phyloP scores from a whole-genome alignment of 2,113 vertebrate genomes.

The Speoplatyrhinus poulsoni region DNA sequence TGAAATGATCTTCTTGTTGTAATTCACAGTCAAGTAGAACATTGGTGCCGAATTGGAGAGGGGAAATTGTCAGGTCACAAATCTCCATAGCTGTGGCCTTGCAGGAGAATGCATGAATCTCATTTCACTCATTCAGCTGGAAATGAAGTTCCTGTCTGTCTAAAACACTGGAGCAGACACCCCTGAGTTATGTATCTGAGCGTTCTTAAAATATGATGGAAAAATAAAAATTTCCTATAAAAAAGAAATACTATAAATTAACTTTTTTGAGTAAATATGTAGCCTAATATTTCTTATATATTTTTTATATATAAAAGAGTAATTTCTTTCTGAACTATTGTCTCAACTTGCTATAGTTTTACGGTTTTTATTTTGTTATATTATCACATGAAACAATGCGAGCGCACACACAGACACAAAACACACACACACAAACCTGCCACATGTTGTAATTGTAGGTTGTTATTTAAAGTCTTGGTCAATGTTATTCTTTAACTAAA shows the following conservation, averaged over 20 bases:
- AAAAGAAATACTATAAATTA: constrained; percentile 17
- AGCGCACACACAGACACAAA: not conserved
- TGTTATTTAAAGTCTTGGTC: constrained; percentile 62
- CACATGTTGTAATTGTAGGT: constrained; percentile 54
- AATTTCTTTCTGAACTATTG: no score
- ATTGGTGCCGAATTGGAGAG: constrained; percentile 43
- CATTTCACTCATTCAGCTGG: constrained; percentile 62
- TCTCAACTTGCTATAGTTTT: no score
- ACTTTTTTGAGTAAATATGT: no score
- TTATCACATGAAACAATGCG: no score
- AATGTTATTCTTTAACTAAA: constrained; percentile 73
- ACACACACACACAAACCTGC: constrained; percentile 18
- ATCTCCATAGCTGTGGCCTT: constrained; percentile 61
- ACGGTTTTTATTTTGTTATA: no score
- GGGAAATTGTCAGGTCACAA: constrained; percentile 50
- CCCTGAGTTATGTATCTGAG: constrained; percentile 35
- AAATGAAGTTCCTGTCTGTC: constrained; percentile 55
- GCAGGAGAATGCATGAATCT: constrained; percentile 70
- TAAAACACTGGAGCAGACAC: constrained; percentile 41
- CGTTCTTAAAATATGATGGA: constrained; percentile 39
- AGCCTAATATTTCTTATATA: no score
- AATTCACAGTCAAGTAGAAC: constrained; percentile 33
- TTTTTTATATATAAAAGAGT: no score
- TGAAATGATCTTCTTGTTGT: constrained; percentile 29
- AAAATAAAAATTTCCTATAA: constrained; percentile 42